Evolutionary conservation across 2,113 vertebrate genomes (phyloP), one percentile per base, ranked within the genome.

Genomic region (Peucedramus taeniatus): DNA sequence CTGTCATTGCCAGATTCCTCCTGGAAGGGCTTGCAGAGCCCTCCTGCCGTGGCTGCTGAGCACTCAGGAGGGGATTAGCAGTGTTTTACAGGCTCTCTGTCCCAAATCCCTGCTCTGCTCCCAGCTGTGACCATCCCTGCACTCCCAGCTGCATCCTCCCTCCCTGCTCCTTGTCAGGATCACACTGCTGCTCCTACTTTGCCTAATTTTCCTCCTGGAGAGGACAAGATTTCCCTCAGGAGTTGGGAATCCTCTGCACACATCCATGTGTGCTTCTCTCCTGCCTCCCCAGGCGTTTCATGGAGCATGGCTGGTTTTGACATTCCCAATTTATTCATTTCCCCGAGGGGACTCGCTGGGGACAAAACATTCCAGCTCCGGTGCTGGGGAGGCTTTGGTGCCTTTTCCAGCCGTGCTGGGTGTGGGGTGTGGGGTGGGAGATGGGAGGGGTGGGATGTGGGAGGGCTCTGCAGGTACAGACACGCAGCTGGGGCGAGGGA

Each of bases 391-490:
- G 72, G 77, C 3, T 5, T 53, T 1, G 3, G 21, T 26, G 90
- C 42, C 26, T 50, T 69, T 26, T 2, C 24, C 60, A 20, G 35
- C 9, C 13, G 5, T 0, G 3, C 26, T 0, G 28, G 65, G 70
- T 11, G 71, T 18, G 21, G 65, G 63, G 2, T 74, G 33, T 23
- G 59, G 26, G 37, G 13, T 0, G 26, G 97, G 94, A 61, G 39
- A 14, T 0, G 26, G 97, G 95, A 59, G 81, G 87, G 33, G 9
- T 13, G 66, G 61, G 70, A 37, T 10, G 85, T 1, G 31, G 97
- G 95, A 60, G 65, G 28, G 97, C 93, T n/a, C 98, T 64, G 97
- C 98, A 97, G 98, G 98, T 98, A 96, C 92, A 83, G 98, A 97
- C 98, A 97, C 56, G 92, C 97, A 97, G 98, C 96, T 96, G 95